Base-by-base conservation (phyloP, 1,140 invertebrate species). In the Megalonaias nervosa region DNA sequence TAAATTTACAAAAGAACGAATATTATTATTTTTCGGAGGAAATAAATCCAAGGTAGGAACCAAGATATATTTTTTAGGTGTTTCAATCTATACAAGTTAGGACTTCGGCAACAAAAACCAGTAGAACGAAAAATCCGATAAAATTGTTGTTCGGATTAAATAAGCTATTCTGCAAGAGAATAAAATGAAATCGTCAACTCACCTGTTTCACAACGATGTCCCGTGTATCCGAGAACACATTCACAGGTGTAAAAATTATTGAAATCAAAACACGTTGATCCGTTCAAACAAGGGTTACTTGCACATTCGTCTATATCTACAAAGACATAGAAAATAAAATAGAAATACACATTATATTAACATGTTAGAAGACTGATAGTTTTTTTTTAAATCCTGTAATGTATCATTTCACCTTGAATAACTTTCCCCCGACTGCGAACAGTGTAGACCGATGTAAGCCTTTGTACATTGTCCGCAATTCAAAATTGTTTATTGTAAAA, bases 221-320 rank as follows among this genome's bases (percentile, higher is more conserved):
- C 98, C 2, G 95, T 97, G 90, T 98, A 99, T 59, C 98, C 98
- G 82, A 97, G 97, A 2, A 96, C 96, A 88, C 97, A 99, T 89
- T 91, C 90, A 81, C 93, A 93, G 19, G 17, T 57, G 70, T 69
- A 80, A 23, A 70, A 61, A 31, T 77, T 77, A 26, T 74, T 67
- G 57, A 65, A 31, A 60, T 82, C 94, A 26, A 96, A 92, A 90
- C 97, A 98, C 0, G 97, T 91, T 14, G 97, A 97, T 23, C 96
- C 96, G 89, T 99, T 97, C 89, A 97, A 94, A 87, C 97, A 99
- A 71, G 95, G 94, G 67, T 67, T 65, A 62, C 69, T 72, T 12
- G 48, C 19, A 64, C 79, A 80, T 48, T 80, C 79, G 21, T 67
- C 21, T 31, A 80, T 75, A 58, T 82, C 72, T 71, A 56, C 61